Base-by-base conservation (phyloP, 2,888 invertebrate species). In the Chironomus tentans region DNA sequence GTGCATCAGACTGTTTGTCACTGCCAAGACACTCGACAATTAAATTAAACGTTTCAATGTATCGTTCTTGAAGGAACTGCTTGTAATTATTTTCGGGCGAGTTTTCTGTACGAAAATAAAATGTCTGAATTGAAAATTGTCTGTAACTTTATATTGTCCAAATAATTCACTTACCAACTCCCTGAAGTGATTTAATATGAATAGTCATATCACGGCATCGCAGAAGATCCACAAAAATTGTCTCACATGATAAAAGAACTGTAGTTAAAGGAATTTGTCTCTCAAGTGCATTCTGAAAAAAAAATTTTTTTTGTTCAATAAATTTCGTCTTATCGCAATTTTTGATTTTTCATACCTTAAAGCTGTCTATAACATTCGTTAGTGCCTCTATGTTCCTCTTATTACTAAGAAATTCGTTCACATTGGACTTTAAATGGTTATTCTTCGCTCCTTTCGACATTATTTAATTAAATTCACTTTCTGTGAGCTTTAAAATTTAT, bases 31-130 rank as follows among this genome's bases (percentile, higher is more conserved):
- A 87, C 24, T 85, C 83, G 56, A 92, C 80, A 22, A 90, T 84
- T 73, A 88, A 87, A 0, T 84, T 82, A 81, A 89, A 87, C 0
- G 89, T 86, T 78, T 90, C 87, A 77, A 90, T 89, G 80, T 92
- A 94, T 76, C 90, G 87, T 78, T 89, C 87, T 73, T 86, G 85
- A 62, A 94, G 82, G 92, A 92, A 93, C 80, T 86, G 84, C 77
- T 86, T 87, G 80, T 90, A 90, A 80, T 89, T 87, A 68, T 85
- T 85, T 81, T 91, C 91, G 0, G 88, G 85, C 56, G 85, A 87
- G n/a, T 82, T 82, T 79, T 86, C 86, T 85, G 78, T 47, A 21
- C 7, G 48, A 28, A 65, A 10, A 65, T 13, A 77, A 75, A 76
- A 15, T 56, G 56, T 68, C 22, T 50, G 48, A 18, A 10, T 6